Base-by-base conservation (phyloP, 1,140 invertebrate genomes). In the Drosophila navojoa region DNA sequence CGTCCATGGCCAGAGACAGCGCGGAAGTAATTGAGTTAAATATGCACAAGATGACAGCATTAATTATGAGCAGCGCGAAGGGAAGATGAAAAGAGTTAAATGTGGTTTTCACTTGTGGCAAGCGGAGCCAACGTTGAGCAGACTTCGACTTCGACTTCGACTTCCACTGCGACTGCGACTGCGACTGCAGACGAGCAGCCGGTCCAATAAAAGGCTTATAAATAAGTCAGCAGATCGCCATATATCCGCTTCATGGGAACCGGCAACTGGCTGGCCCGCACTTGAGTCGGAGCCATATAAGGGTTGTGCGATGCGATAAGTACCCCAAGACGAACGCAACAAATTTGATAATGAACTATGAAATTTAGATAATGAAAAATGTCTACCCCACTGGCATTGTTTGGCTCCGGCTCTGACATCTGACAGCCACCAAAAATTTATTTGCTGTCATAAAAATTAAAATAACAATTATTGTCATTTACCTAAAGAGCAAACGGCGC, bases 11-110 rank as follows among this genome's bases (percentile, higher is more conserved):
- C 69, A 82, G 68, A 78, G 72, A 73, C 79, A 79, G 85, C 72
- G 79, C 84, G 84, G 84, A 87, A 87, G 84, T 87, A 87, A 87
- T 87, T 87, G 84, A 87, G 84, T 87, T 87, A 89, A 87, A 89
- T 84, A 87, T 87, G 84, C 84, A 80, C 79, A 89, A 89, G 84
- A 89, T 89, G 84, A 87, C 84, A 89, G 85, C 84, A 89, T 87
- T 84, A 89, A 87, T 87, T 89, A 89, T 87, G 81, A 74, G 63
- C 76, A 76, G 58, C 22, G 66, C n/a, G 13, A 25, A 38, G 57
- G 16, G 16, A 19, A 57, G 38, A 61, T 9, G 10, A 29, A 76
- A 87, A 89, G 82, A 87, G 82, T 87, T 89, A 79, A 89, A 87
- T 87, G 82, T 74, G 84, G 82, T 77, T 85, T 77, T 76, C 47